A percentile compares a stretch with the other conserved stretches of the same genome.
Conservation (phyloP, 2,797 vertebrate genomes). For the Siniperca scherzeri region DNA sequence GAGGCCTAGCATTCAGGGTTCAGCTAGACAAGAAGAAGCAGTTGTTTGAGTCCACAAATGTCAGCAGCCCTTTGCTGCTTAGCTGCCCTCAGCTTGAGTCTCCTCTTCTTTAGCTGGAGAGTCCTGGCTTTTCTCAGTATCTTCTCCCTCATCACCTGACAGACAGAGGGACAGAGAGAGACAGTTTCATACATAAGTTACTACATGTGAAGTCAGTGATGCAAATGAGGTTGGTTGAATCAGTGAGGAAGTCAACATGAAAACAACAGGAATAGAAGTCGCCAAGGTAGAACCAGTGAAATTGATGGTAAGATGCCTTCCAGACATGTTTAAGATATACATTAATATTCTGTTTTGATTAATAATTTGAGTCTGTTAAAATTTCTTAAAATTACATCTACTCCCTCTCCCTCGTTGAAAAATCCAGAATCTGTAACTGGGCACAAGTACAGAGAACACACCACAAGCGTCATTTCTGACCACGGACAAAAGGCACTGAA, state of each 20-base stretch:
- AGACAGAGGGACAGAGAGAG: conserved; percentile 22
- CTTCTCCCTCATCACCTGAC: conserved; percentile 66
- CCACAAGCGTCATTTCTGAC: not conserved
- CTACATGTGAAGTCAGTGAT: conserved; percentile 20
- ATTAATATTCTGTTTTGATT: not conserved
- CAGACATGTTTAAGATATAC: not conserved
- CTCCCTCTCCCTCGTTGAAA: no score
- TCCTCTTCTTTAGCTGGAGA: conserved; percentile 68
- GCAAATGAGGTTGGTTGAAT: conserved; percentile 35
- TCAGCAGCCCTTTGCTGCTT: conserved; percentile 31
- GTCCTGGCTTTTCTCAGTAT: conserved; percentile 53
- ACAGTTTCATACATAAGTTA: conserved; percentile 38
- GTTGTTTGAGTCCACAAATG: conserved; percentile 26
- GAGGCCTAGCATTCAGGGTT: conserved; percentile 22
- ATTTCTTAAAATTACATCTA: not conserved
- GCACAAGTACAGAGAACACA: not conserved
- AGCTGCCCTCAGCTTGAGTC: conserved; percentile 62
- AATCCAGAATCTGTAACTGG: not conserved
- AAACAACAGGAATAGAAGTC: conserved; percentile 1
- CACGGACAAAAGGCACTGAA: not conserved
- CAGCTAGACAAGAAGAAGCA: conserved; percentile 11
- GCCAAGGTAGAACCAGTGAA: not conserved
- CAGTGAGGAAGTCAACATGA: not conserved
- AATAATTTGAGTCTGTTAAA: no score
- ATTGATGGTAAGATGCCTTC: not conserved